These are phyloP conservation scores for Silurus lanzhouensis DNA, from an alignment of 2,797 vertebrate species.

Conservation along the genomic window DNA sequence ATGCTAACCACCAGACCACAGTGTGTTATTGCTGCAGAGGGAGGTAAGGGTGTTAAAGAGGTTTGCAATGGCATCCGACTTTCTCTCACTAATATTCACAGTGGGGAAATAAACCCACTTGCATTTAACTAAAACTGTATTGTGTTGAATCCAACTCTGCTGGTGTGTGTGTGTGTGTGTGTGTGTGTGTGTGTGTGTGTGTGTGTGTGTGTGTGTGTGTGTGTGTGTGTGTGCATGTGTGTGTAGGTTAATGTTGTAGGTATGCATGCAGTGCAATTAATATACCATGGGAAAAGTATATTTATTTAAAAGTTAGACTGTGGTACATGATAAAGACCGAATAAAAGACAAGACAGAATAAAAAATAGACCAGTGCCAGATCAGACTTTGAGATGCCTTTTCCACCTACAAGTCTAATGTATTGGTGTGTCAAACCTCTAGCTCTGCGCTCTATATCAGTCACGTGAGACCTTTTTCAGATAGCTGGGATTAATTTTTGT, in stretches of 20 bases:
- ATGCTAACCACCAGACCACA: conserved; percentile 37
- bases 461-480: conserved; percentile 64
- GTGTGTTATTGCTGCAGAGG: conserved; percentile 44
- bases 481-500: conserved; percentile 59
- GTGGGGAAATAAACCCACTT: conserved; percentile 45
- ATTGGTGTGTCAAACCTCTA: conserved; percentile 63
- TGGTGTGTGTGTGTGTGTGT: not conserved
- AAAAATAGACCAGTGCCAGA: conserved; percentile 34
- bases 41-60: conserved; percentile 61
- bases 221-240: not conserved
- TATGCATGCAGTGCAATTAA: not conserved
- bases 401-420: conserved; percentile 1
- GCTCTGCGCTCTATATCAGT: conserved; percentile 57
- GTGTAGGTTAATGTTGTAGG: not conserved
- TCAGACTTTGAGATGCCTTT: conserved; percentile 8
- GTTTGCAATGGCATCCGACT: conserved; percentile 60
- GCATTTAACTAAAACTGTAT: conserved; percentile 33
- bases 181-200: not conserved
- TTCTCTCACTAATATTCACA: conserved; percentile 64
- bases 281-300: not conserved
- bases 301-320: conserved; percentile 60
- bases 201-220: not conserved
- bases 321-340: conserved; percentile 37
- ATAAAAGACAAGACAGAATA: conserved; percentile 10
- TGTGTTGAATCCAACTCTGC: conserved; percentile 5